These are phyloP conservation scores for Ypsolopha sequella DNA, from an alignment of 2,888 invertebrate genomes.

Conservation along the genomic window DNA sequence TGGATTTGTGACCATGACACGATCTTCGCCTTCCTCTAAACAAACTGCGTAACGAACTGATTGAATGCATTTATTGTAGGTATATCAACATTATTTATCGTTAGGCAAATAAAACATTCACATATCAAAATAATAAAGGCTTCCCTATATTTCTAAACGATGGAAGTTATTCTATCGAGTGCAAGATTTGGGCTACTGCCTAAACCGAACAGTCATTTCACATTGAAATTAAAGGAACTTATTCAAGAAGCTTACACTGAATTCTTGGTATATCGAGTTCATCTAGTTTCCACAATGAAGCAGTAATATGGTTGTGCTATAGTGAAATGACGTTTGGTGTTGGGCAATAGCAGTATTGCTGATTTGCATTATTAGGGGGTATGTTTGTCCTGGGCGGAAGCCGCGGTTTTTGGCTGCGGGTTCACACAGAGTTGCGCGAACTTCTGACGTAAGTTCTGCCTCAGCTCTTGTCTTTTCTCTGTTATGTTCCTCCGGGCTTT, in stretches of 20 bases:
- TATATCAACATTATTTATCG: not conserved
- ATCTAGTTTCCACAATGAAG: not conserved
- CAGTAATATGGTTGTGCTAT: not conserved
- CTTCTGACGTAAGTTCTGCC: slow-evolving; percentile 84
- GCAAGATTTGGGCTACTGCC: not conserved
- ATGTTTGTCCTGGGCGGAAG: slow-evolving; percentile 26
- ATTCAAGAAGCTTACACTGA: not conserved
- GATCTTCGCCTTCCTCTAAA: not conserved
- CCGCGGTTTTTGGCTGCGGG: slow-evolving; percentile 37
- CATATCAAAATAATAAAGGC: slow-evolving; percentile 7
- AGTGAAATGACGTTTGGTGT: slow-evolving; percentile 1
- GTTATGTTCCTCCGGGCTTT: slow-evolving; percentile 84
- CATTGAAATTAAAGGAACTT: not conserved
- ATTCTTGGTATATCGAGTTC: not conserved
- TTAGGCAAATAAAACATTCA: slow-evolving; percentile 9
- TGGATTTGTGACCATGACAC: not conserved
- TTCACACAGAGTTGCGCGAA: slow-evolving; percentile 84
- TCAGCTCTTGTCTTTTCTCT: slow-evolving; percentile 84
- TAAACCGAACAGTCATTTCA: slow-evolving; percentile 1
- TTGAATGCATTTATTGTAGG: not conserved
- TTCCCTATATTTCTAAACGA: slow-evolving; percentile 1
- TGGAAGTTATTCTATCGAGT: not conserved
- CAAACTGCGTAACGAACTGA: slow-evolving; percentile 4
- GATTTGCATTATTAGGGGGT: slow-evolving; percentile 22
- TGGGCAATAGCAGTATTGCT: slow-evolving; percentile 10